phyloP scores from a whole-genome alignment of 1,140 invertebrate species.

The Halesus radiatus region DNA sequence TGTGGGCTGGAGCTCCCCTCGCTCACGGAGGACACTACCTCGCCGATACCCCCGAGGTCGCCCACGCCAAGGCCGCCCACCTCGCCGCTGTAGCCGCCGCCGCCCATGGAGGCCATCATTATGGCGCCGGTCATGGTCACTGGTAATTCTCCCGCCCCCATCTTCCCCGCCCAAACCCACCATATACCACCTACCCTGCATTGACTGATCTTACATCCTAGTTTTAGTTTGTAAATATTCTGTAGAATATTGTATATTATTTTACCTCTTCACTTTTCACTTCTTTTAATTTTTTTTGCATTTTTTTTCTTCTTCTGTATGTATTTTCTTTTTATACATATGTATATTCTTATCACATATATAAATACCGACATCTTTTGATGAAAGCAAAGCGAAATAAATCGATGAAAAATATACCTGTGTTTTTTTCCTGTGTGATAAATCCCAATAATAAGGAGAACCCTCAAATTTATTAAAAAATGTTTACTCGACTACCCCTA shows the following conservation, averaged over 20 bases:
- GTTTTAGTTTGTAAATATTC: slow-evolving; percentile 24
- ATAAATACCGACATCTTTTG: not conserved
- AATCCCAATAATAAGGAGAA: no score
- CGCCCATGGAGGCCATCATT: slow-evolving; percentile 56
- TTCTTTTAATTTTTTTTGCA: slow-evolving; percentile 4
- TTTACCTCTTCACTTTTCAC: not conserved
- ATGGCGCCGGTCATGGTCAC: slow-evolving; percentile 4
- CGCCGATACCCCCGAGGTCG: slow-evolving; percentile 70
- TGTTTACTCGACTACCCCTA: no score
- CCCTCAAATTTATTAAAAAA: no score
- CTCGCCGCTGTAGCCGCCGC: slow-evolving; percentile 62
- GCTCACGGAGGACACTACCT: slow-evolving; percentile 71
- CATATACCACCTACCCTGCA: not conserved
- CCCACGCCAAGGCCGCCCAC: slow-evolving; percentile 52
- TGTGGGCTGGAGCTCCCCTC: slow-evolving; percentile 9
- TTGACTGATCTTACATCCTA: slow-evolving; percentile 17
- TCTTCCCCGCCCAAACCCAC: slow-evolving; percentile 3
- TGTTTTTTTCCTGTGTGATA: not conserved
- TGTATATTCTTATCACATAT: slow-evolving; percentile 2
- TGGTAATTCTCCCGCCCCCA: slow-evolving; percentile 7
- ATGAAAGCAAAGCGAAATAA: slow-evolving; percentile 38
- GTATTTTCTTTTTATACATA: not conserved
- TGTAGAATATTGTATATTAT: slow-evolving; percentile 19
- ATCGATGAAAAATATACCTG: slow-evolving; percentile 16
- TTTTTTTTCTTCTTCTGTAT: not conserved